These are phyloP conservation scores for Porites lobata DNA, from an alignment of 92 coral and sea anemone genomes.

Conservation along the genomic window DNA sequence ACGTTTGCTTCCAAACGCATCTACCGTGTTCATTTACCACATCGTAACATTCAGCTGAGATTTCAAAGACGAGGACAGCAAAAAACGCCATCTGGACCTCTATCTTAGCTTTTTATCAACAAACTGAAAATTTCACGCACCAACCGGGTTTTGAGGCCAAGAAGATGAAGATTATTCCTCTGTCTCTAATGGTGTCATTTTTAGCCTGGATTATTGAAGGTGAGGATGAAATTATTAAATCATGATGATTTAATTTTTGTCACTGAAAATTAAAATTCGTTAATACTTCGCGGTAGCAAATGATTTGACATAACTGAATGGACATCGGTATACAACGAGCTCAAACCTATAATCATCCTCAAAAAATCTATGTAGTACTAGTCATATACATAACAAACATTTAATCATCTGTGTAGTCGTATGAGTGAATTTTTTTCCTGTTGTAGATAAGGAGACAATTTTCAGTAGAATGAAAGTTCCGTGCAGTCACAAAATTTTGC, in stretches of 20 bases:
- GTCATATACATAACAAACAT: too few species aligned
- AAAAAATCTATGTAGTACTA: too few species aligned
- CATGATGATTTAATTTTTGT: not conserved
- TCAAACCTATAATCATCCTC: too few species aligned
- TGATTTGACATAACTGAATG: too few species aligned
- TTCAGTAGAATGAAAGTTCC: too few species aligned
- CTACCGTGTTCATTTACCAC: too few species aligned
- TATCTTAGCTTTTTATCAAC: not conserved
- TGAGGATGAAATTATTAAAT: not conserved
- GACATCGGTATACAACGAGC: not conserved
- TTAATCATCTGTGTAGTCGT: too few species aligned
- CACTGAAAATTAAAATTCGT: not conserved
- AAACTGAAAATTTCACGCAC: not conserved
- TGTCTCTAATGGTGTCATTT: not conserved
- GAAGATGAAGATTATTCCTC: not conserved
- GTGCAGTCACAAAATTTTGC: too few species aligned
- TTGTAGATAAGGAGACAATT: too few species aligned
- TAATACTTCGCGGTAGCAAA: not conserved
- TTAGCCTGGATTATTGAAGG: slow-evolving; percentile 17
- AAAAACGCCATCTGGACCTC: not conserved
- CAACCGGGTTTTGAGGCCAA: not conserved
- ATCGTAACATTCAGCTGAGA: too few species aligned
- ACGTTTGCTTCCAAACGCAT: not conserved
- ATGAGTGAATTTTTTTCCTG: too few species aligned
- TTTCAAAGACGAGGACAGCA: not conserved